A percentile compares a stretch with the other conserved stretches of the same genome.
These are phyloP conservation scores for Eudemis profundana DNA, from an alignment of 2,888 invertebrate genomes.

Conservation along the genomic window DNA sequence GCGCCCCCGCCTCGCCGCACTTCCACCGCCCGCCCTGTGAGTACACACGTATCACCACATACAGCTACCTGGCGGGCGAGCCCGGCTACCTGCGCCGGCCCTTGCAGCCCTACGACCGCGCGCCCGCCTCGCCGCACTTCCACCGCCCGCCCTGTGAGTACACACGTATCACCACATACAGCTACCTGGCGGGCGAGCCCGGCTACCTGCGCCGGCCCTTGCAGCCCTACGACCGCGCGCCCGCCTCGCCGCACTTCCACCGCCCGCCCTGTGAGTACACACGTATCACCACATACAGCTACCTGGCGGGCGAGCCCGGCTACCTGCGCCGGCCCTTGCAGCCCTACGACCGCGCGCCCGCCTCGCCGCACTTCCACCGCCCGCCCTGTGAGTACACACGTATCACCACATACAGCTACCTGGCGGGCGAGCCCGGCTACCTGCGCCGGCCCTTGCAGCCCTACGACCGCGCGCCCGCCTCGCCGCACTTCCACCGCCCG, in stretches of 20 bases:
- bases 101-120: too few relatives aligned
- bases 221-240: conserved; percentile 95
- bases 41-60: conserved; percentile 15
- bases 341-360: conserved; percentile 95
- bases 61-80: too few relatives aligned
- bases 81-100: too few relatives aligned
- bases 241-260: conserved; percentile 97
- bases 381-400: conserved; percentile 90
- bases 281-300: conserved; percentile 97
- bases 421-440: too few relatives aligned
- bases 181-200: conserved; percentile 96
- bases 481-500: conserved; percentile 98
- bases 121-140: too few relatives aligned
- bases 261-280: too few relatives aligned
- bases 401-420: conserved; percentile 93
- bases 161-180: conserved; percentile 94
- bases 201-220: conserved; percentile 95
- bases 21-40: too few relatives aligned
- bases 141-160: too few relatives aligned
- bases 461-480: conserved; percentile 95
- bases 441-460: conserved; percentile 96
- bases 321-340: conserved; percentile 96
- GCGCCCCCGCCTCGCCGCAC: too few relatives aligned
- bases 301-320: conserved; percentile 95
- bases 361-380: conserved; percentile 97